phyloP scores from a whole-genome alignment of 2,888 invertebrate species.

The Agrotis exclamationis region DNA sequence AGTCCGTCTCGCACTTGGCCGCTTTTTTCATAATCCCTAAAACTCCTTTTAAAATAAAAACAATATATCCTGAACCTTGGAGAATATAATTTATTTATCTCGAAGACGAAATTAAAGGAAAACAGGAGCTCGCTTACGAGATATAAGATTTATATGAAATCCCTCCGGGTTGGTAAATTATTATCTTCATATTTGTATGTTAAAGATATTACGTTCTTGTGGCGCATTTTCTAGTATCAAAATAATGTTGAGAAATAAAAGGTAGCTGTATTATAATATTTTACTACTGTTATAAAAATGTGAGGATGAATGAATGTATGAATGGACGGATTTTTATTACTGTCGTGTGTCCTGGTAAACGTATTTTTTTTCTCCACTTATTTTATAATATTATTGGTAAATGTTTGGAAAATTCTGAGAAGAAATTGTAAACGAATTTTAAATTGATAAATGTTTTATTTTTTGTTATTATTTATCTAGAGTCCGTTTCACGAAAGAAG shows the following conservation, averaged over 20 bases:
- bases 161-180: slow-evolving; percentile 39
- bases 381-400: no score
- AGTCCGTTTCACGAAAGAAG: no score
- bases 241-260: slow-evolving; percentile 4
- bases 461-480: no score
- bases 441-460: no score
- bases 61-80: slow-evolving; percentile 16
- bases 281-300: no score
- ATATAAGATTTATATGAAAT: slow-evolving; percentile 51
- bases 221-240: slow-evolving; percentile 14
- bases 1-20: no score
- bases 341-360: no score
- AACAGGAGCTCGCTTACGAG: slow-evolving; percentile 29
- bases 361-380: no score
- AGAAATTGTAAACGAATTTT: no score
- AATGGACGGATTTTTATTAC: no score
- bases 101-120: slow-evolving; percentile 54
- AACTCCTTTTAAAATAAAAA: slow-evolving; percentile 20
- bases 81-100: slow-evolving; percentile 51
- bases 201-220: slow-evolving; percentile 15
- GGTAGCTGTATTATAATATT: neutral
- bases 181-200: slow-evolving; percentile 40
- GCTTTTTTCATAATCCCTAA: neutral
- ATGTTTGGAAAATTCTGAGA: no score
- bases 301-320: no score